A percentile compares a stretch with the other conserved stretches of the same genome.
phyloP scores from a whole-genome alignment of 2,888 invertebrate genomes.

The Crocallis elinguaria region DNA sequence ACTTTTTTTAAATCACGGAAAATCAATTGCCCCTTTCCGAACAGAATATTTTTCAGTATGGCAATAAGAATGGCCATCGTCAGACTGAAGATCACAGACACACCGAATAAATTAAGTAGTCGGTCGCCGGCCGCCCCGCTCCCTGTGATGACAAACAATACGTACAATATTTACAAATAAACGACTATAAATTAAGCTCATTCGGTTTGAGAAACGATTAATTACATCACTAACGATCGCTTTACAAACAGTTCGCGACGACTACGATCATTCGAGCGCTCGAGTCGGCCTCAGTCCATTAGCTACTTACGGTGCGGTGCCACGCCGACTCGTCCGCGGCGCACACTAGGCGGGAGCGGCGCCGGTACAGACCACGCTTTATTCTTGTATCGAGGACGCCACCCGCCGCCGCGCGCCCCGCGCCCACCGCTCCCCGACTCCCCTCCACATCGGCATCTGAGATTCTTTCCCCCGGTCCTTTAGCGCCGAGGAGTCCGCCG shows the following conservation, averaged over 20 bases:
- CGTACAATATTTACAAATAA: constrained; percentile 82
- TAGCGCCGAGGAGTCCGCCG: not conserved
- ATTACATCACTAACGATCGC: constrained; percentile 69
- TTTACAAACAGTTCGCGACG: constrained; percentile 46
- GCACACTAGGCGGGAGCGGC: no score
- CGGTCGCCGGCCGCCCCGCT: constrained; percentile 23
- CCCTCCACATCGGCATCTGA: constrained; percentile 2
- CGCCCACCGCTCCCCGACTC: not conserved
- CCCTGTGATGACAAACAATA: constrained; percentile 65
- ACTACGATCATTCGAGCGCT: constrained; percentile 28
- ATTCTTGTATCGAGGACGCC: constrained; percentile 6
- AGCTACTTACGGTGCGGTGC: constrained; percentile 22
- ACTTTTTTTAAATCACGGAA: constrained; percentile 51
- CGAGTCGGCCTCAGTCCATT: constrained; percentile 25
- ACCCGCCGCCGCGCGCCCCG: not conserved
- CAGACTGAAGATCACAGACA: constrained; percentile 56
- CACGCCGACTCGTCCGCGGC: not conserved
- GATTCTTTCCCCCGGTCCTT: constrained; percentile 4
- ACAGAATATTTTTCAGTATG: constrained; percentile 46
- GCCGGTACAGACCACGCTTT: constrained; percentile 21
- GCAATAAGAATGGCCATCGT: constrained; percentile 53
- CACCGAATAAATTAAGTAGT: constrained; percentile 57
- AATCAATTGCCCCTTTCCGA: constrained; percentile 24
- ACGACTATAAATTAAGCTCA: constrained; percentile 77
- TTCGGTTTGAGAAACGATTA: constrained; percentile 67